Evolutionary conservation across 2,888 invertebrate species (phyloP), one percentile per base, ranked within the genome.

Genomic region (Aleiodes testaceus): DNA sequence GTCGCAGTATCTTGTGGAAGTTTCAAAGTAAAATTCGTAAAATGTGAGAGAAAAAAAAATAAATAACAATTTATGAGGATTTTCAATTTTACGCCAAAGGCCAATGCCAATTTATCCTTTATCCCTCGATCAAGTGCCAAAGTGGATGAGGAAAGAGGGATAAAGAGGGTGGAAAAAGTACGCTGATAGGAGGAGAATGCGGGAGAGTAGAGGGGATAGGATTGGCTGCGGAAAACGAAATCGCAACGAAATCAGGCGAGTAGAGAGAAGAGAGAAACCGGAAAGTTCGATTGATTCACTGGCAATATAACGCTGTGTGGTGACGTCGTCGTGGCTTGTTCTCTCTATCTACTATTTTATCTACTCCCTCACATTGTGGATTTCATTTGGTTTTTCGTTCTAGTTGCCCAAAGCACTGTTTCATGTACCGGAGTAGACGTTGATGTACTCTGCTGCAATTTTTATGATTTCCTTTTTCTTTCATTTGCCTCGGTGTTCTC

Each of bases 331-430:
- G 63, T 63, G 44, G 44, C 61, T 61, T 61, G 61, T 61, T 5
- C 42, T 26, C 61, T 44, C 42, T 61, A 42, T 61, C 44, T 61
- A 16, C 20, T 44, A 12, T 63, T 63, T 63, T 63, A 45, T 63
- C 59, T 42, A 59, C 59, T 22, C 14, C 63, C 53, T 30, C 53
- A n/a, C 26, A 49, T 52, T 42, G 65, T 74, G 65, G 63, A 71
- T 74, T 74, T 72, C 74, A 72, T 72, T 45, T 63, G 66, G 45
- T 50, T 66, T 71, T 66, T 72, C 69, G 55, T 71, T 72, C 61
- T 72, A 66, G 69, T 64, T 61, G 65, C 55, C 45, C 67, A 55
- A 68, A 61, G 66, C 52, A 49, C 64, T 64, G 64, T 49, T 64
- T 45, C 49, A 64, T 64, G 64, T 47, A 65, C 50, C 50, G n/a